These are phyloP conservation scores for Lathronympha strigana DNA, from an alignment of 2,888 invertebrate genomes.

Conservation along the genomic window DNA sequence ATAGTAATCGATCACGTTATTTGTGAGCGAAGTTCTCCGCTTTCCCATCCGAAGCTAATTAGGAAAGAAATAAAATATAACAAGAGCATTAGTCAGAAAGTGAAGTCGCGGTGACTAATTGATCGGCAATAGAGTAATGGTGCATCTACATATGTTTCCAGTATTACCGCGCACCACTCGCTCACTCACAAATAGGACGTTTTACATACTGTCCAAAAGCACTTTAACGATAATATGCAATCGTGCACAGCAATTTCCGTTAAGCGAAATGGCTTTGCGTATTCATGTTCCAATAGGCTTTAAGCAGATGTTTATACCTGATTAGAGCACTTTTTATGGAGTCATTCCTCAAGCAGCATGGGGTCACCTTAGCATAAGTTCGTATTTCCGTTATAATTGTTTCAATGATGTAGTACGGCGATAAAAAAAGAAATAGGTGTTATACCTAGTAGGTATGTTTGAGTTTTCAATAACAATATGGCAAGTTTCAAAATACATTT, in stretches of 20 bases:
- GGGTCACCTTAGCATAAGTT: constrained; percentile 24
- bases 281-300: constrained; percentile 24
- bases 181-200: not conserved
- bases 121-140: constrained; percentile 63
- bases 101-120: constrained; percentile 66
- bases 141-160: constrained; percentile 48
- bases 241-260: constrained; percentile 16
- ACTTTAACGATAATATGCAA: constrained; percentile 20
- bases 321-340: constrained; percentile 31
- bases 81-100: constrained; percentile 60
- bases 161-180: constrained; percentile 50
- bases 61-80: constrained; percentile 67
- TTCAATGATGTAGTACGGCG: constrained; percentile 14
- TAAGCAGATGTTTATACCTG: constrained; percentile 28
- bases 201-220: constrained; percentile 24
- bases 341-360: constrained; percentile 29
- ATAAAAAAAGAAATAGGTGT: constrained; percentile 16
- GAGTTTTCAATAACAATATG: not conserved
- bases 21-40: constrained; percentile 46
- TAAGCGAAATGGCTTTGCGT: constrained; percentile 26
- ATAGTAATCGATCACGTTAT: constrained; percentile 40
- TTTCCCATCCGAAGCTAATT: constrained; percentile 60
- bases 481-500: not conserved
- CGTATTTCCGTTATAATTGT: constrained; percentile 30
- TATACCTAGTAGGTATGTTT: no score